A percentile compares a stretch with the other conserved stretches of the same genome.
Evolutionary conservation across 2,797 vertebrate genomes (phyloP).

Genomic region (Coccyzus lansbergi): DNA sequence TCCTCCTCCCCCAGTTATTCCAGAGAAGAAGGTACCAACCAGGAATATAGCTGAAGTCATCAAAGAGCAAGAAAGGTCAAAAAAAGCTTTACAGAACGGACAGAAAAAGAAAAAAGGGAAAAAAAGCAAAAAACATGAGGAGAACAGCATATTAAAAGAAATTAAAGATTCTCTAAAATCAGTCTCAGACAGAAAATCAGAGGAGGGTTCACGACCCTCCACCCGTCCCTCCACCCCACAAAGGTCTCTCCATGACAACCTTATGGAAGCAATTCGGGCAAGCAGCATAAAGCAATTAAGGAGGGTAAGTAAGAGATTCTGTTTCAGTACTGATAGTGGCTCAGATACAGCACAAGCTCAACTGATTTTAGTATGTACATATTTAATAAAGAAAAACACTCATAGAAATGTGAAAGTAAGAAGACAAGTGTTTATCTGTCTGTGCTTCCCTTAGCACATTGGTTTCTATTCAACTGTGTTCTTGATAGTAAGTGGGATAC

Average conservation of each 20-base stretch:
- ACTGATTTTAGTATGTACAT: neutral
- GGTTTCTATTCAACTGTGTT: neutral
- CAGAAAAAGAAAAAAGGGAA: constrained; percentile 84
- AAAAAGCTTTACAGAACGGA: constrained; percentile 79
- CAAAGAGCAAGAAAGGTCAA: constrained; percentile 86
- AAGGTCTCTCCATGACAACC: constrained; percentile 89
- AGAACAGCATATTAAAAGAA: constrained; percentile 88
- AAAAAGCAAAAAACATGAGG: constrained; percentile 79
- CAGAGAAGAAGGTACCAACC: constrained; percentile 85
- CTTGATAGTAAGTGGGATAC: neutral
- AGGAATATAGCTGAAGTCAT: constrained; percentile 95
- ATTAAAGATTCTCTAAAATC: constrained; percentile 92
- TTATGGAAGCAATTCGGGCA: constrained; percentile 92
- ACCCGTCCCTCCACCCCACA: constrained; percentile 88
- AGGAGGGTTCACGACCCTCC: constrained; percentile 87
- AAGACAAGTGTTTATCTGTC: neutral
- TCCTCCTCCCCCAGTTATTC: constrained; percentile 70
- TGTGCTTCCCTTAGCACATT: neutral
- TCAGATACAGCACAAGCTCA: neutral
- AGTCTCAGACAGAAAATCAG: constrained; percentile 83
- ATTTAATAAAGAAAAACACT: neutral
- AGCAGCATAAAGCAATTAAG: constrained; percentile 85
- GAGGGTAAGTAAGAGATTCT: constrained; percentile 79
- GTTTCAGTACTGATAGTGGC: neutral
- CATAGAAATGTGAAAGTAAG: neutral